Evolutionary conservation across 35 echinoderm and acorn worm genomes (phyloP).

Genomic region (Hemicentrotus pulcherrimus): DNA sequence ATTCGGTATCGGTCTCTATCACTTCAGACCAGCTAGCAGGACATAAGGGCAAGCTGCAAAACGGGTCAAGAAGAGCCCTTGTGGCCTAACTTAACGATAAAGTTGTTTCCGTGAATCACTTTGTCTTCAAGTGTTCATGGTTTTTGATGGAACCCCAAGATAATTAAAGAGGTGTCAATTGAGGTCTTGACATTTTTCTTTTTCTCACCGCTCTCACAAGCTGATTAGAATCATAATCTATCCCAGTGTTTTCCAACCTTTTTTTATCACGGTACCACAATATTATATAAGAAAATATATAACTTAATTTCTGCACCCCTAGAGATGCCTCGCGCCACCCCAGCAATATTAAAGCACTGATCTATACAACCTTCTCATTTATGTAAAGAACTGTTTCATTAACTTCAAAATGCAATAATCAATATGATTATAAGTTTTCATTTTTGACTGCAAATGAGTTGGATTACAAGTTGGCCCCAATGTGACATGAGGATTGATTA

Average conservation of each 20-base stretch:
- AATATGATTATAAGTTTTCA: background rate
- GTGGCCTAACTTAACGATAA: background rate
- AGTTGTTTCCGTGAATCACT: slow-evolving; percentile 3
- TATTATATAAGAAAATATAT: too few species aligned
- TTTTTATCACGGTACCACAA: too few species aligned
- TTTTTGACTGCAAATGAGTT: background rate
- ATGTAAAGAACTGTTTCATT: too few species aligned
- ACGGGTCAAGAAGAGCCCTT: slow-evolving; percentile 9
- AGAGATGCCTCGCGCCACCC: too few species aligned
- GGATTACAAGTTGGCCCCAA: background rate
- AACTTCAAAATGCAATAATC: background rate
- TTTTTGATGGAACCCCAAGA: background rate
- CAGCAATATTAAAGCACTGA: background rate
- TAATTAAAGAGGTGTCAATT: background rate
- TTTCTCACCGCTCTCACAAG: too few species aligned
- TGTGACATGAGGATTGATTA: background rate
- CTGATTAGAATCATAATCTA: too few species aligned
- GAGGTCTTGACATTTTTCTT: background rate
- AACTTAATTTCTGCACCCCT: too few species aligned
- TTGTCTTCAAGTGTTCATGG: background rate
- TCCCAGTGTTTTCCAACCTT: too few species aligned
- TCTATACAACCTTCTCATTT: background rate
- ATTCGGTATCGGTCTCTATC: background rate
- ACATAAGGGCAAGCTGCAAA: background rate
- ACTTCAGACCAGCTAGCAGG: background rate